These are phyloP conservation scores for Chlorops oryzae DNA, from an alignment of 1,140 invertebrate species.

Conservation along the genomic window DNA sequence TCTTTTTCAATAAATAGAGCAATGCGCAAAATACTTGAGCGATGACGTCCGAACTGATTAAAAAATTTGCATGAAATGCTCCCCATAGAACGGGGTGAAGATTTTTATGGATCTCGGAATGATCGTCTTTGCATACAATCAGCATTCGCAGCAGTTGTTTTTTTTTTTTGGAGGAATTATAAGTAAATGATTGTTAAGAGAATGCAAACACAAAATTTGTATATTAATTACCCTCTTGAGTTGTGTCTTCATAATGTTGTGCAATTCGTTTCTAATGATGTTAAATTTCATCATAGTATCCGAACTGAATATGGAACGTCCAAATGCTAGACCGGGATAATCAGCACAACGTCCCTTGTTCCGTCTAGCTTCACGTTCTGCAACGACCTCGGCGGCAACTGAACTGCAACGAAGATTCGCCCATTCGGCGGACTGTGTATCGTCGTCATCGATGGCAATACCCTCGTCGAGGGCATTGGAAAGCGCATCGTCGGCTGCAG, in stretches of 20 bases:
- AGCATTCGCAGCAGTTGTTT: too few relatives aligned
- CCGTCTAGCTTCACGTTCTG: constrained; percentile 71
- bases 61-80: too few relatives aligned
- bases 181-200: not conserved
- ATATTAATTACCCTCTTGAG: constrained; percentile 79
- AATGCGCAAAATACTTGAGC: too few relatives aligned
- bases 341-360: constrained; percentile 73
- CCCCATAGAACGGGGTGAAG: too few relatives aligned
- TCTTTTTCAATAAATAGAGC: too few relatives aligned
- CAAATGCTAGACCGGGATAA: constrained; percentile 87
- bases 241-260: constrained; percentile 94
- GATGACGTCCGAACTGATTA: too few relatives aligned
- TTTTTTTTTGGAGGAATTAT: too few relatives aligned
- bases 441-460: constrained; percentile 57
- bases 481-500: constrained; percentile 19
- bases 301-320: constrained; percentile 86
- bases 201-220: too few relatives aligned
- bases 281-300: constrained; percentile 97
- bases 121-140: too few relatives aligned
- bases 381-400: constrained; percentile 78
- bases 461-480: constrained; percentile 51
- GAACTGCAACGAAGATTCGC: constrained; percentile 78
- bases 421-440: constrained; percentile 70
- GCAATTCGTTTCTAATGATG: constrained; percentile 92
- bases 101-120: too few relatives aligned